phyloP scores from a whole-genome alignment of 2,888 invertebrate genomes.

The Cylloceria caligata region DNA sequence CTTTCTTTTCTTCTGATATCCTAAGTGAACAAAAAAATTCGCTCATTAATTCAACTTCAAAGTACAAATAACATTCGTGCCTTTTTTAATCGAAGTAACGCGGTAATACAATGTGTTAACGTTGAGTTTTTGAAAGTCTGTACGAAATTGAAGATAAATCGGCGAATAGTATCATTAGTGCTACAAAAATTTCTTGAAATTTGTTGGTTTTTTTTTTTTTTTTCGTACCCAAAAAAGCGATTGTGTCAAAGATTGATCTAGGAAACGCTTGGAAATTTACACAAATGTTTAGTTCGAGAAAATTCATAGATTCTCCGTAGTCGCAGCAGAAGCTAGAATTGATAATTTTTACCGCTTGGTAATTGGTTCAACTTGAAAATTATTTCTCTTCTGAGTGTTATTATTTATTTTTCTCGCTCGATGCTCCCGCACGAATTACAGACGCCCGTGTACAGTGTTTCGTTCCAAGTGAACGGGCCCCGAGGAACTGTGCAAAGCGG shows the following conservation, averaged over 20 bases:
- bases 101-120: too few species aligned
- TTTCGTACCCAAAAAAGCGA: too few species aligned
- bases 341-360: too few species aligned
- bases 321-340: too few species aligned
- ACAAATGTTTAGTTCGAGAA: neutral
- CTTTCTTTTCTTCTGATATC: too few species aligned
- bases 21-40: too few species aligned
- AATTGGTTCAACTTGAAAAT: neutral
- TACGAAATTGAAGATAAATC: too few species aligned
- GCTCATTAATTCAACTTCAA: too few species aligned
- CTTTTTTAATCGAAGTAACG: too few species aligned
- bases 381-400: neutral
- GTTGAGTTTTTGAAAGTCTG: neutral
- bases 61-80: too few species aligned
- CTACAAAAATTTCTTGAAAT: neutral
- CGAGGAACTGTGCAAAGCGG: constrained; percentile 67
- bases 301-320: neutral
- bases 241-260: neutral
- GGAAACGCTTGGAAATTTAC: neutral
- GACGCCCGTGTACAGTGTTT: constrained; percentile 1
- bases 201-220: too few species aligned
- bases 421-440: constrained; percentile 41
- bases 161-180: neutral
- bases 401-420: constrained; percentile 21
- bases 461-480: constrained; percentile 12